phyloP scores from a whole-genome alignment of 2,797 vertebrate genomes.

The Streptopelia turtur region DNA sequence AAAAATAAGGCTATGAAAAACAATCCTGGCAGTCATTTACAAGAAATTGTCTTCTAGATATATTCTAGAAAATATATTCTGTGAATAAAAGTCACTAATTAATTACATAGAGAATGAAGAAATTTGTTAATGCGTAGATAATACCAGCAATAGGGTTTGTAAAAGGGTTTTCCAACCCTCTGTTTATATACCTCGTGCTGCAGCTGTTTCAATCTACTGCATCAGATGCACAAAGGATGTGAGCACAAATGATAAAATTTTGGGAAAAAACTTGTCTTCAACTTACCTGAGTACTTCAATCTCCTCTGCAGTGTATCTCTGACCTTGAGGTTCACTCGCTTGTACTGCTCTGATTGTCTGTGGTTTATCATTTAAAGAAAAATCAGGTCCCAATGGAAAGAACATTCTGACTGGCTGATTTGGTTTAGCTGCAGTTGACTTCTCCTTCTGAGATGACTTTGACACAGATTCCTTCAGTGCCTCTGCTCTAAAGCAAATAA shows the following conservation, averaged over 20 bases:
- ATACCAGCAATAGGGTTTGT: neutral
- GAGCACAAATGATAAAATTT: neutral
- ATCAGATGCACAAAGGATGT: neutral
- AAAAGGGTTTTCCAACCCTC: neutral
- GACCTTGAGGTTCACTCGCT: constrained; percentile 88
- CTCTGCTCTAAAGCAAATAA: constrained; percentile 86
- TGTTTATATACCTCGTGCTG: neutral
- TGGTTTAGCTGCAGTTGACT: constrained; percentile 76
- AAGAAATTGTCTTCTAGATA: neutral
- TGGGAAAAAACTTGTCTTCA: neutral
- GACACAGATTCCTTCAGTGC: constrained; percentile 90
- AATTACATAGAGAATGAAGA: neutral
- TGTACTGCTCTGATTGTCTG: constrained; percentile 86
- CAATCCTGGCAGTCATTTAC: neutral
- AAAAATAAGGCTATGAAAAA: neutral
- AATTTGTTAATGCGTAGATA: neutral
- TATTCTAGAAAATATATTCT: neutral
- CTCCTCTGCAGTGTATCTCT: constrained; percentile 93
- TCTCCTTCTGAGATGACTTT: constrained; percentile 83
- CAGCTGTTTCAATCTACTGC: neutral
- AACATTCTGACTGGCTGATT: constrained; percentile 84
- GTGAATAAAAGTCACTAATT: neutral
- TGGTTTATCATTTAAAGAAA: constrained; percentile 87
- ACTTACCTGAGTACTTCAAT: constrained; percentile 95
- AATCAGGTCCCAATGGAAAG: constrained; percentile 91